A percentile compares a stretch with the other conserved stretches of the same genome.
These are phyloP conservation scores for Spinibarbus caldwelli DNA, from an alignment of 2,797 vertebrate genomes.

Conservation along the genomic window DNA sequence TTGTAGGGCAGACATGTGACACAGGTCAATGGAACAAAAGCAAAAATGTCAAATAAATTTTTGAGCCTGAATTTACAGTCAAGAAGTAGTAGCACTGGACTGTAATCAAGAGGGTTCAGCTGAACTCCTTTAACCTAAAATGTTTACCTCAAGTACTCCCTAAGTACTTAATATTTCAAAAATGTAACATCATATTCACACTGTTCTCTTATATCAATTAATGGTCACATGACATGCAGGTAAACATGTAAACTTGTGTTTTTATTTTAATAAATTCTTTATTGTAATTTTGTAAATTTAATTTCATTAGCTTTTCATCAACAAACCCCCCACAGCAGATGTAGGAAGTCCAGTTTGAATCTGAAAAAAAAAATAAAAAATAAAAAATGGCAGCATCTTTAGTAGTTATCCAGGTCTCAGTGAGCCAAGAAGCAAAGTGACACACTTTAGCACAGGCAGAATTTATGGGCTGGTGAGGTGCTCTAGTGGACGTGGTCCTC, in stretches of 20 bases:
- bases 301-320: neutral
- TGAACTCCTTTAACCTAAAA: neutral
- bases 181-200: neutral
- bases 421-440: neutral
- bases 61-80: neutral
- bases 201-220: neutral
- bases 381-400: neutral
- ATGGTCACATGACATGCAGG: too few species aligned
- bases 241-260: neutral
- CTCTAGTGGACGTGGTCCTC: neutral
- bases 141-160: neutral
- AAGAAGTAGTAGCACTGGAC: neutral
- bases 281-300: neutral
- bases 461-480: neutral
- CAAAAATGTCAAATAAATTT: neutral
- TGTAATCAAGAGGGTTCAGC: neutral
- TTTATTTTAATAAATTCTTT: neutral
- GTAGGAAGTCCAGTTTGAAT: neutral
- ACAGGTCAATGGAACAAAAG: neutral
- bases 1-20: neutral
- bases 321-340: neutral
- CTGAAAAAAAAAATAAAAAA: too few species aligned
- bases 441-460: neutral
- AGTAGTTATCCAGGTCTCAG: neutral
- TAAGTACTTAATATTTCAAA: neutral